Conservation (phyloP, 2,888 invertebrate species). For the Pristionchus fissidentatus region DNA sequence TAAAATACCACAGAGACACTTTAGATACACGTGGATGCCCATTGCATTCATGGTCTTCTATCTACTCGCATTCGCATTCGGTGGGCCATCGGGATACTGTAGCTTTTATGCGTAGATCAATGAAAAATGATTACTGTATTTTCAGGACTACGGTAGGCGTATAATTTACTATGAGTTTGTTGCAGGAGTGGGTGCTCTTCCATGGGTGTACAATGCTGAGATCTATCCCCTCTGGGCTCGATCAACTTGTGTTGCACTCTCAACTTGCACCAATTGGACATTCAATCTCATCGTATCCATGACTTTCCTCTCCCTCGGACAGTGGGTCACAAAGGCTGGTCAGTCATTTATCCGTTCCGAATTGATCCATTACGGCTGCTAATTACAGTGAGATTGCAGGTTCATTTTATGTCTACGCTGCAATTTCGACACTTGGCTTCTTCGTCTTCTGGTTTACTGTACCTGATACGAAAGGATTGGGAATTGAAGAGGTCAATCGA, state of each 20-base stretch:
- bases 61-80: conserved; percentile 60
- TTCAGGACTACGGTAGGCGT: neutral
- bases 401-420: conserved; percentile 24
- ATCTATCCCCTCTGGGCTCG: conserved; percentile 80
- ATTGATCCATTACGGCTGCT: neutral
- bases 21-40: conserved; percentile 75
- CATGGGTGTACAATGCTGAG: conserved; percentile 80
- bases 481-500: conserved; percentile 32
- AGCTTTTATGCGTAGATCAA: neutral
- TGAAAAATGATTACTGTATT: neutral
- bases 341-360: conserved; percentile 51
- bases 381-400: conserved; percentile 8
- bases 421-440: conserved; percentile 24
- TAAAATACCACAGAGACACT: neutral
- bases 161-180: neutral
- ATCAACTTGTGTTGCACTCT: conserved; percentile 76
- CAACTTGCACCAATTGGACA: conserved; percentile 78
- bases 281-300: conserved; percentile 79
- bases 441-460: conserved; percentile 23
- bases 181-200: conserved; percentile 79
- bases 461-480: conserved; percentile 36
- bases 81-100: conserved; percentile 47
- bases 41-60: conserved; percentile 72
- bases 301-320: conserved; percentile 77
- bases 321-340: conserved; percentile 68